Percentiles rank a stretch among this genome's conserved stretches.
Evolutionary conservation across 2,888 invertebrate genomes (phyloP).

Genomic region (Automeris io): DNA sequence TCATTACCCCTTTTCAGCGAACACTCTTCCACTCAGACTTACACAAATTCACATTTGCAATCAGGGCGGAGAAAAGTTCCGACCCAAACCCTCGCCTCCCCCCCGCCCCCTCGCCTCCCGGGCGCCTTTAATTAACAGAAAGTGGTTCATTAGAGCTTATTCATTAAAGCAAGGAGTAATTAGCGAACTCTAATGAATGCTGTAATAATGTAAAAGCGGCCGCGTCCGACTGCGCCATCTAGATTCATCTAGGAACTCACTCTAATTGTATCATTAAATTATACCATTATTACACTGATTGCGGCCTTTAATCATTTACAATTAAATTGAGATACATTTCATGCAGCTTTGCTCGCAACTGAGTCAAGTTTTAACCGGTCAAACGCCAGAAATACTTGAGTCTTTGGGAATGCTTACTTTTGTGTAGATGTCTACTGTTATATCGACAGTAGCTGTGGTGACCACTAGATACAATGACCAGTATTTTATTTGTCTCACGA

Average conservation of each 20-base stretch:
- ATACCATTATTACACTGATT: conserved; percentile 68
- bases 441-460: too few relatives aligned
- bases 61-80: conserved; percentile 74
- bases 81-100: conserved; percentile 28
- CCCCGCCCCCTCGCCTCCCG: conserved; percentile 43
- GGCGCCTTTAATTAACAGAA: conserved; percentile 92
- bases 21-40: conserved; percentile 72
- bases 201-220: conserved; percentile 84
- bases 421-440: too few relatives aligned
- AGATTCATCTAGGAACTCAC: conserved; percentile 72
- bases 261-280: conserved; percentile 72
- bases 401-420: too few relatives aligned
- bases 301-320: conserved; percentile 51
- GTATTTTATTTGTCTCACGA: too few relatives aligned
- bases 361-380: too few relatives aligned
- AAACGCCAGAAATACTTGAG: too few relatives aligned
- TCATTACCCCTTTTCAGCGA: conserved; percentile 73
- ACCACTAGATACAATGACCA: too few relatives aligned
- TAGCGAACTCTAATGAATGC: conserved; percentile 92
- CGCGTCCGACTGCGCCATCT: conserved; percentile 73
- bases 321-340: conserved; percentile 11
- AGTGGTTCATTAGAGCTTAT: conserved; percentile 94
- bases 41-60: conserved; percentile 78
- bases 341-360: neutral
- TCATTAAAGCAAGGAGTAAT: conserved; percentile 94